These are phyloP conservation scores for Abramis brama DNA, from an alignment of 2,113 vertebrate genomes.

Conservation along the genomic window DNA sequence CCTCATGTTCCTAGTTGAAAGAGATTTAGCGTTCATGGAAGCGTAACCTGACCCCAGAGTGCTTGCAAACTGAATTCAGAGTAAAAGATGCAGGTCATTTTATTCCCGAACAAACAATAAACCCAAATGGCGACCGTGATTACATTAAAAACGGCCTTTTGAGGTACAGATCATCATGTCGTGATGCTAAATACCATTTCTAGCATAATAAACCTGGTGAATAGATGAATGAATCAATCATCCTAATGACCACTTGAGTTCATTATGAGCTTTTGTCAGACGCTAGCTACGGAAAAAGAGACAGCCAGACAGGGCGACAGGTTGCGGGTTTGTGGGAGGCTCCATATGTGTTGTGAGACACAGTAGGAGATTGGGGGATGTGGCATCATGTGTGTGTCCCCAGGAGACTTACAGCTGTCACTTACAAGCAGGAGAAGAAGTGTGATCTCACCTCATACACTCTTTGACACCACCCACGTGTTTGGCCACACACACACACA, in stretches of 20 bases:
- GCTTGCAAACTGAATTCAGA: not conserved
- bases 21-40: conserved; percentile 39
- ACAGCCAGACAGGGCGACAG: conserved; percentile 18
- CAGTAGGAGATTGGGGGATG: not conserved
- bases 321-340: conserved; percentile 10
- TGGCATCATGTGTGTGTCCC: not conserved
- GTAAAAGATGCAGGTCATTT: not conserved
- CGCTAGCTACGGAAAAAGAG: not conserved
- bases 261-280: conserved; percentile 31
- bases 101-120: not conserved
- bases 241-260: conserved; percentile 6
- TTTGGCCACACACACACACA: conserved; percentile 33
- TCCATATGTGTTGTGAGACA: conserved; percentile 3
- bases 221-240: conserved; percentile 28
- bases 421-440: conserved; percentile 32
- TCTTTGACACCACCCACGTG: conserved; percentile 9
- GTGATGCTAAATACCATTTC: conserved; percentile 13
- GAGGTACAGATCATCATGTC: not conserved
- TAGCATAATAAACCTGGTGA: conserved; percentile 6
- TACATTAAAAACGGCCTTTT: not conserved
- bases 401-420: conserved; percentile 43
- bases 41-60: conserved; percentile 11
- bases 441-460: conserved; percentile 40
- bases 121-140: not conserved
- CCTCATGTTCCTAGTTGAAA: conserved; percentile 37